Conservation (phyloP, 2,888 invertebrate species). For the Hydraecia micacea region DNA sequence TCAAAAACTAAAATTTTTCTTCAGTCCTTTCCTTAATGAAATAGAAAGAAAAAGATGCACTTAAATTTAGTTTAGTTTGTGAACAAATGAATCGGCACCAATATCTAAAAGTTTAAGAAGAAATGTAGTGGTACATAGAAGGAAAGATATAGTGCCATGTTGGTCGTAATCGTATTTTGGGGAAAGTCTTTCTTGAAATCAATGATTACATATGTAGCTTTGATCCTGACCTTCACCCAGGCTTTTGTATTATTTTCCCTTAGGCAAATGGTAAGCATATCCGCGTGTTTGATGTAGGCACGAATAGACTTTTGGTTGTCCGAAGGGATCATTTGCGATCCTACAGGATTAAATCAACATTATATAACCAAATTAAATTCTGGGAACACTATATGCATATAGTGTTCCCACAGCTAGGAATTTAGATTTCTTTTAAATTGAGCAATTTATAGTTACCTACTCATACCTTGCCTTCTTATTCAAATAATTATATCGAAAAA, state of each 20-base stretch:
- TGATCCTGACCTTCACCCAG: not conserved
- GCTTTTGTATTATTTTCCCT: not conserved
- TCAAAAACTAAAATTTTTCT: no score
- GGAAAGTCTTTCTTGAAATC: not conserved
- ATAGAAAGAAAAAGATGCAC: no score
- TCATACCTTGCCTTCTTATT: not conserved
- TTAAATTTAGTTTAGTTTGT: no score
- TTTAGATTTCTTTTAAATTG: not conserved
- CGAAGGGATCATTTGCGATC: not conserved
- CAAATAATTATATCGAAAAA: not conserved
- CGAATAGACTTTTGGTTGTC: not conserved
- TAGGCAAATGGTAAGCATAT: not conserved
- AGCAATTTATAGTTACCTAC: not conserved
- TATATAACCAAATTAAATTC: no score
- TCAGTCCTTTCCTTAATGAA: no score
- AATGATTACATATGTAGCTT: not conserved
- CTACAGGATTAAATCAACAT: not conserved
- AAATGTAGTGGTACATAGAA: not conserved
- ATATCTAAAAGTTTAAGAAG: constrained; percentile 8
- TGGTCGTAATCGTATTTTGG: not conserved
- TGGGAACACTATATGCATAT: no score
- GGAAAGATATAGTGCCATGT: not conserved
- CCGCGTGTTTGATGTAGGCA: not conserved
- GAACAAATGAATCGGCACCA: no score
- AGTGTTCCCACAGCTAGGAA: not conserved